These are phyloP conservation scores for Oreohelix idahoensis DNA, from an alignment of 1,140 invertebrate species.

Conservation along the genomic window DNA sequence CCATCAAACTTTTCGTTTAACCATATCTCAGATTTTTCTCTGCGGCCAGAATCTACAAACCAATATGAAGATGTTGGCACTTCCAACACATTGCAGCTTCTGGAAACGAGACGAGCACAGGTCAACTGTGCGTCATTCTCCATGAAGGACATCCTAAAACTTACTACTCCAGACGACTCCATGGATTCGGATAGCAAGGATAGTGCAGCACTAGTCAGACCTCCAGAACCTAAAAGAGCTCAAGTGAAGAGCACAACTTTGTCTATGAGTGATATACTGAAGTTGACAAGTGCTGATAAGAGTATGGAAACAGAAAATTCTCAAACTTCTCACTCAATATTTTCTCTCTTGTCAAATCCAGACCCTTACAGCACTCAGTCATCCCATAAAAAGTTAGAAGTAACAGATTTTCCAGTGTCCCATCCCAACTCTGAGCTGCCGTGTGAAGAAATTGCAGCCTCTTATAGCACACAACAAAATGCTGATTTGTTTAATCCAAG, in stretches of 20 bases:
- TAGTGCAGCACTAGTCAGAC: not conserved
- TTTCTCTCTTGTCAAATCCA: constrained; percentile 8
- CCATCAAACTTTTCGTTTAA: constrained; percentile 29
- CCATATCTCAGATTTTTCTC: not conserved
- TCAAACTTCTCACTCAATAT: not conserved
- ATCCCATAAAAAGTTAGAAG: not conserved
- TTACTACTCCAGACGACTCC: constrained; percentile 26
- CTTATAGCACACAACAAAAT: not conserved
- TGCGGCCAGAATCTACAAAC: not conserved
- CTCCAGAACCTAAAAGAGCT: constrained; percentile 22
- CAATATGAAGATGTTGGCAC: not conserved
- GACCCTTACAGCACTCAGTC: not conserved
- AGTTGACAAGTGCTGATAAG: constrained; percentile 5
- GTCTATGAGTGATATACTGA: constrained; percentile 35
- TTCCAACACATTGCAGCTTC: constrained; percentile 10
- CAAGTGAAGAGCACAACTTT: constrained; percentile 35
- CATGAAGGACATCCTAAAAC: constrained; percentile 34
- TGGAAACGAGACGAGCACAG: constrained; percentile 23
- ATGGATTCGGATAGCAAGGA: constrained; percentile 39
- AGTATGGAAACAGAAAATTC: not conserved
- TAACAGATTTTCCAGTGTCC: not conserved
- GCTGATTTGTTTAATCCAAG: too few species aligned
- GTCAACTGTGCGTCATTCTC: constrained; percentile 37
- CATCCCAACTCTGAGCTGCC: not conserved
- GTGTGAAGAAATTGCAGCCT: not conserved